Evolutionary conservation across 2,888 invertebrate species (phyloP).

Genomic region (Microctonus aethiopoides): DNA sequence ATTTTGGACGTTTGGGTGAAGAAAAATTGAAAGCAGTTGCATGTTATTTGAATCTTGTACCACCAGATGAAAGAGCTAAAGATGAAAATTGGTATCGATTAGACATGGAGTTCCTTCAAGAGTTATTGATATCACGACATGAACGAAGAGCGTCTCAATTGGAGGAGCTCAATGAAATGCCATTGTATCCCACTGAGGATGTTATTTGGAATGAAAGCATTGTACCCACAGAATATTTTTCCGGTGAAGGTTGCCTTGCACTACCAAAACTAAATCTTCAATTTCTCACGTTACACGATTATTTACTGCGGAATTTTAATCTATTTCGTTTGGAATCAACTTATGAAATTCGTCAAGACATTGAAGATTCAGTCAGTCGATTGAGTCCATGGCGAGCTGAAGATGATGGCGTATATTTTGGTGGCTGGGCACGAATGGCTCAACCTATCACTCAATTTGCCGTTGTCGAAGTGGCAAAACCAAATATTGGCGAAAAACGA

Average conservation of each 20-base stretch:
- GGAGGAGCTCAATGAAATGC: conserved; percentile 96
- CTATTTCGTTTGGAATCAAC: conserved; percentile 97
- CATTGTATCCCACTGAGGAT: conserved; percentile 97
- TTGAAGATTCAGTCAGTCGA: conserved; percentile 95
- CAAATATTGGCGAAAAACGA: conserved; percentile 92
- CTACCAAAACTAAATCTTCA: conserved; percentile 97
- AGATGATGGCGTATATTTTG: conserved; percentile 87
- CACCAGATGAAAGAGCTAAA: conserved; percentile 76
- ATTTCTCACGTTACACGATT: conserved; percentile 98
- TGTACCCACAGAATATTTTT: conserved; percentile 97
- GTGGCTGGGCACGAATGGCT: conserved; percentile 99
- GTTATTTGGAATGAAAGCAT: conserved; percentile 99
- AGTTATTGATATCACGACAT: conserved; percentile 86
- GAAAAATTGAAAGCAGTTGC: conserved; percentile 87
- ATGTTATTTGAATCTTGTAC: conserved; percentile 87
- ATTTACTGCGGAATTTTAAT: conserved; percentile 95
- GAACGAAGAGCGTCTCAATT: conserved; percentile 91
- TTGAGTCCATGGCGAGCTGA: conserved; percentile 95
- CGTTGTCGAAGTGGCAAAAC: conserved; percentile 94
- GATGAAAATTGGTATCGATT: conserved; percentile 80
- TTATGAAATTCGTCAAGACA: conserved; percentile 98
- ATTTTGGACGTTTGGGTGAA: conserved; percentile 82
- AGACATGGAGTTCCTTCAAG: conserved; percentile 85
- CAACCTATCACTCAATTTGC: conserved; percentile 92
- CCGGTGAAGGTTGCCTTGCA: conserved; percentile 94